Percentiles rank a stretch among this genome's conserved stretches.
These are phyloP conservation scores for Gandaritis pyraliata DNA, from an alignment of 2,888 invertebrate species.

Conservation along the genomic window DNA sequence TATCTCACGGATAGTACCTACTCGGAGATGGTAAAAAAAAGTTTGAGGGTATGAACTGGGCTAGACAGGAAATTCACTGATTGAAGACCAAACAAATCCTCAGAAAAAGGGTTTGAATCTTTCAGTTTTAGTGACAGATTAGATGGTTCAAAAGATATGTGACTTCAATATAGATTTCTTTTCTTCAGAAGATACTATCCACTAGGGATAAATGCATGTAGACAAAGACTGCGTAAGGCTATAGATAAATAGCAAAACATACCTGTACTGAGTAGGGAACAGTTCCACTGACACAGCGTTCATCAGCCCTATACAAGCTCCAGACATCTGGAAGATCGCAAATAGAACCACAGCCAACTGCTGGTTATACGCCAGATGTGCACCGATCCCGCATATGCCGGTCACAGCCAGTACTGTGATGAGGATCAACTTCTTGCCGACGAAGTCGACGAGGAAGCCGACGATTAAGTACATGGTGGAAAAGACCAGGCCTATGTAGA, in stretches of 20 bases:
- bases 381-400: slow-evolving; percentile 82
- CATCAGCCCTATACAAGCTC: slow-evolving; percentile 84
- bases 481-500: slow-evolving; percentile 87
- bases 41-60: too few relatives aligned
- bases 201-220: too few relatives aligned
- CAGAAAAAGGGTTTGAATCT: too few relatives aligned
- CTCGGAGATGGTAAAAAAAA: too few relatives aligned
- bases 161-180: too few relatives aligned
- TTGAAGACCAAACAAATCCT: too few relatives aligned
- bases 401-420: slow-evolving; percentile 77
- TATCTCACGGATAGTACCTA: too few relatives aligned
- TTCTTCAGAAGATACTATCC: too few relatives aligned
- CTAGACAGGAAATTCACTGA: too few relatives aligned
- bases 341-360: slow-evolving; percentile 84
- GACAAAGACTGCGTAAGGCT: too few relatives aligned
- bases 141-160: too few relatives aligned
- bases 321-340: slow-evolving; percentile 81
- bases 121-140: too few relatives aligned
- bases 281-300: slow-evolving; percentile 84
- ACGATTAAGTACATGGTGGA: slow-evolving; percentile 86
- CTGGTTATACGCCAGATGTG: slow-evolving; percentile 85
- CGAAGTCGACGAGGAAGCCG: slow-evolving; percentile 83
- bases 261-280: slow-evolving; percentile 84
- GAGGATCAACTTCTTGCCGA: slow-evolving; percentile 84
- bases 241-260: slow-evolving; percentile 19